Conservation (phyloP, 2,113 vertebrate genomes). For the Heterochromis multidens region DNA sequence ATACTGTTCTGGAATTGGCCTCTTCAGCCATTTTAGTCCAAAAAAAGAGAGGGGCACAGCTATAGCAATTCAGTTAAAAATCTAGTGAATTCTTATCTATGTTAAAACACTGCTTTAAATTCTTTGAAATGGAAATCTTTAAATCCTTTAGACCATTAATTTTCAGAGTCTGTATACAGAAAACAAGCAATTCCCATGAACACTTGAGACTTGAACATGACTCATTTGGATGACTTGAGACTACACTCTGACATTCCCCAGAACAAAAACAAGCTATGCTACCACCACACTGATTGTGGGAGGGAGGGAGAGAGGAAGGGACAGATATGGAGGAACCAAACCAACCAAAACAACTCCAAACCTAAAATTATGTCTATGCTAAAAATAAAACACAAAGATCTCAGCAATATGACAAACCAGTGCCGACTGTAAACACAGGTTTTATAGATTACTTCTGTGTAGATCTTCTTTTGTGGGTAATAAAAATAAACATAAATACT, state of each 20-base stretch:
- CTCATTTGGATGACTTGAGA: background rate
- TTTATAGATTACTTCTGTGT: background rate
- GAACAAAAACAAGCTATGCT: slow-evolving; percentile 4
- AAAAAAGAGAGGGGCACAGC: background rate
- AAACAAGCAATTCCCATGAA: background rate
- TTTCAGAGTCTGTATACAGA: background rate
- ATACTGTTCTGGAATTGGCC: background rate
- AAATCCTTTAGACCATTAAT: background rate
- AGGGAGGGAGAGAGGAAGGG: background rate
- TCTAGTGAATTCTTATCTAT: background rate
- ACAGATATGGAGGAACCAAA: background rate
- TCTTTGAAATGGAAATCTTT: background rate
- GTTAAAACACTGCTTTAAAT: background rate
- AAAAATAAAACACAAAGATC: background rate
- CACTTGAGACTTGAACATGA: background rate
- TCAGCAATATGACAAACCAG: slow-evolving; percentile 53
- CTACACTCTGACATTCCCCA: background rate
- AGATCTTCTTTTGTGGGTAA: background rate
- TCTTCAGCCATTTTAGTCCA: background rate
- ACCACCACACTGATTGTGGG: background rate
- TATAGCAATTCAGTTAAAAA: background rate
- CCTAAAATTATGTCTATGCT: background rate
- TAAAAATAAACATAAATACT: slow-evolving; percentile 6
- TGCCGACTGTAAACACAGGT: background rate
- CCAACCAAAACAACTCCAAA: slow-evolving; percentile 5